Evolutionary conservation across 2,888 invertebrate genomes (phyloP).

Genomic region (Osmoderma eremita): DNA sequence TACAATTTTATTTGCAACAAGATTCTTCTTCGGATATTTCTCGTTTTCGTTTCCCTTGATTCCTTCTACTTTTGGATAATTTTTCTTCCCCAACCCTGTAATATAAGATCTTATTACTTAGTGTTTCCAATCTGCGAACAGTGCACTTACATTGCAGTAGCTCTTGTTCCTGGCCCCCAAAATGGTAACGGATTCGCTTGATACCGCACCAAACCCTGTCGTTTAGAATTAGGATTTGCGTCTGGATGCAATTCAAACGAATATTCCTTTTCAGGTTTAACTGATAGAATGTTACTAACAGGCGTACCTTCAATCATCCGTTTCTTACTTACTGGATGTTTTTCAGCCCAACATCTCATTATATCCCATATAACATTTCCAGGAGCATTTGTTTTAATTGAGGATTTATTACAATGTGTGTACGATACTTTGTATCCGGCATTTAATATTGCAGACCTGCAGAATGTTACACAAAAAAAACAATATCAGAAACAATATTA

Average conservation of each 20-base stretch:
- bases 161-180: constrained; percentile 92
- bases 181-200: constrained; percentile 86
- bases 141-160: constrained; percentile 76
- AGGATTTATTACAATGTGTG: constrained; percentile 88
- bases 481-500: neutral
- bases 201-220: constrained; percentile 78
- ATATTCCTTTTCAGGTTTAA: constrained; percentile 64
- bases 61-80: constrained; percentile 70
- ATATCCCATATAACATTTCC: constrained; percentile 90
- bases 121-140: neutral
- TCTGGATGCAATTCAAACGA: constrained; percentile 70
- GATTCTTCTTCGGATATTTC: constrained; percentile 50
- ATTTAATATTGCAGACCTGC: constrained; percentile 88
- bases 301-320: constrained; percentile 67
- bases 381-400: constrained; percentile 94
- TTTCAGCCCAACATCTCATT: constrained; percentile 80
- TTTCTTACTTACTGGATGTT: constrained; percentile 73
- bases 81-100: constrained; percentile 71
- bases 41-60: constrained; percentile 74
- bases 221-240: constrained; percentile 84
- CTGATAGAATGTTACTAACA: constrained; percentile 68
- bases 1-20: neutral
- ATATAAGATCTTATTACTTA: constrained; percentile 21
- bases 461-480: constrained; percentile 24
- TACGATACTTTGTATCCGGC: constrained; percentile 91